Percentiles rank a stretch among this genome's conserved stretches.
phyloP scores from a whole-genome alignment of 92 coral and sea anemone species.

The Porites lobata region DNA sequence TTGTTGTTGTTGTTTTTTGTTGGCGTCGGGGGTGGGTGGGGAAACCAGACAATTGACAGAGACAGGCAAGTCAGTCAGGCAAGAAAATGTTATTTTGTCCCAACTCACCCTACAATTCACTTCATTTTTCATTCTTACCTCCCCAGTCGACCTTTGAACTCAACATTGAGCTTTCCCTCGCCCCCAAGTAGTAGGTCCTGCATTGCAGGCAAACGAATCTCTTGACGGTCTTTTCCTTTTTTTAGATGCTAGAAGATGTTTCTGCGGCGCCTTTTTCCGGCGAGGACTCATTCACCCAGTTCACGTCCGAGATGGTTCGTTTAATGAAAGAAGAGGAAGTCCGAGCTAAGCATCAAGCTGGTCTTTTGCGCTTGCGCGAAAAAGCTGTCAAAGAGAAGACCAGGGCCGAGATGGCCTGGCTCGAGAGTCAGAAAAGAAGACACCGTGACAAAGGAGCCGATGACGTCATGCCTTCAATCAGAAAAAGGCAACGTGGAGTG shows the following conservation, averaged over 20 bases:
- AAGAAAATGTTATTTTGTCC: too few relatives aligned
- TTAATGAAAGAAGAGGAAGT: constrained; percentile 96
- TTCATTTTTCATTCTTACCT: too few relatives aligned
- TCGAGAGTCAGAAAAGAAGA: constrained; percentile 91
- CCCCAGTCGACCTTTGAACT: too few relatives aligned
- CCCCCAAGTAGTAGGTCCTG: too few relatives aligned
- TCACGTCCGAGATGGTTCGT: constrained; percentile 96
- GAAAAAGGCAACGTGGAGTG: constrained; percentile 94
- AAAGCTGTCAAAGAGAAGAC: constrained; percentile 99
- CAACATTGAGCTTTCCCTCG: too few relatives aligned
- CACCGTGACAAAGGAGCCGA: constrained; percentile 96
- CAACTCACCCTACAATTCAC: too few relatives aligned
- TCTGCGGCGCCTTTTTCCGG: constrained; percentile 83
- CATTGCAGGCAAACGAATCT: background rate
- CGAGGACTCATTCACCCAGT: constrained; percentile 97
- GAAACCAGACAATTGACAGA: too few relatives aligned
- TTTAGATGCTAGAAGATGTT: constrained; percentile 43
- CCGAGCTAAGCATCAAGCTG: constrained; percentile 94
- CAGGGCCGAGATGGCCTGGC: constrained; percentile 98
- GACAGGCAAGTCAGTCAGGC: too few relatives aligned
- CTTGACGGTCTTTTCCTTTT: background rate
- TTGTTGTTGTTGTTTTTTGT: too few relatives aligned
- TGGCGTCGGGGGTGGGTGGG: too few relatives aligned
- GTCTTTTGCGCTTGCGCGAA: constrained; percentile 96
- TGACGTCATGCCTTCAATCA: constrained; percentile 98